phyloP scores from a whole-genome alignment of 2,113 vertebrate genomes.

The human region DNA sequence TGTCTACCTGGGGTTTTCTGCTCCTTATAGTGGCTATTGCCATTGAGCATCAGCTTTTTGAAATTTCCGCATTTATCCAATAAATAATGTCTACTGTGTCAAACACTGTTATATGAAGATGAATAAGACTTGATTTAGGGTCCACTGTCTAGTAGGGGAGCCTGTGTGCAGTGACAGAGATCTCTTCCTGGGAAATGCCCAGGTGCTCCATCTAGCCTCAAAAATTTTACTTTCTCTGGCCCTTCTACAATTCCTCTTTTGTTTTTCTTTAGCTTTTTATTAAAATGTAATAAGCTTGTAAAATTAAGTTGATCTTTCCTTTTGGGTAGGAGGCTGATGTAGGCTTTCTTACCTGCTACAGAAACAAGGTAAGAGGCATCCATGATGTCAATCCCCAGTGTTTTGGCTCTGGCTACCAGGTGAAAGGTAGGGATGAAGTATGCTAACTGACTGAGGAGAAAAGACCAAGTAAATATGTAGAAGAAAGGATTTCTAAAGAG shows the following conservation, averaged over 20 bases:
- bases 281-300: background rate
- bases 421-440: constrained; percentile 95
- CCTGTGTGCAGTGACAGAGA: background rate
- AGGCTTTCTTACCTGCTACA: constrained; percentile 88
- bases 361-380: constrained; percentile 94
- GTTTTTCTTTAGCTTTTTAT: background rate
- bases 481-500: constrained; percentile 93
- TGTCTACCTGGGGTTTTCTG: background rate
- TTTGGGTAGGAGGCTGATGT: background rate
- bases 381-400: constrained; percentile 90
- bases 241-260: background rate
- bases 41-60: background rate
- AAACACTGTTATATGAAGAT: background rate
- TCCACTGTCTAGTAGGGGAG: background rate
- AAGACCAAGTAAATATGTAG: constrained; percentile 93
- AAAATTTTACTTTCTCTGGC: background rate
- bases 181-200: background rate
- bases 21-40: background rate
- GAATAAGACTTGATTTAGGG: background rate
- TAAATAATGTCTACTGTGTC: background rate
- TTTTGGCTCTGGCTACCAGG: constrained; percentile 92
- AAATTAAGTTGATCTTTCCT: constrained; percentile 38
- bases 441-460: constrained; percentile 94
- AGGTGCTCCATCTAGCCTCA: background rate
- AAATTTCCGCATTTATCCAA: background rate